Percentiles rank a stretch among this genome's conserved stretches.
Conservation (phyloP, 2,888 invertebrate genomes). For the Meteorus colon region DNA sequence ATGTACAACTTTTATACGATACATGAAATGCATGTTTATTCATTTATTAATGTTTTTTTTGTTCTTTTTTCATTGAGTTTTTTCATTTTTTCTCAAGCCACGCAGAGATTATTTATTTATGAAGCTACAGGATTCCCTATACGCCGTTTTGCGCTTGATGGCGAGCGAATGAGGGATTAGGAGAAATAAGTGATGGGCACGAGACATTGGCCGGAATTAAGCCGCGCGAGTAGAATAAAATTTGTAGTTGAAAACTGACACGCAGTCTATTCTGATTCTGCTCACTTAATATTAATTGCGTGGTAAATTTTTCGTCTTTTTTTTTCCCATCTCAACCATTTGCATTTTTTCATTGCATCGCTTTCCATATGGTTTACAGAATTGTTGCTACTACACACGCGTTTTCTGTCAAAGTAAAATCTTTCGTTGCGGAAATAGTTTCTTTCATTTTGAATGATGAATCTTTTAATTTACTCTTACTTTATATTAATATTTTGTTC, state of each 20-base stretch:
- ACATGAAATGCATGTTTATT: conserved; percentile 26
- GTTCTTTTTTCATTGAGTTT: not conserved
- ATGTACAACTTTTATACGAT: conserved; percentile 68
- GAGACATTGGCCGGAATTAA: not conserved
- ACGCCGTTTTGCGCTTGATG: not conserved
- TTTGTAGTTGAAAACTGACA: not conserved
- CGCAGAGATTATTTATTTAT: not conserved
- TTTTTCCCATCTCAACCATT: not conserved
- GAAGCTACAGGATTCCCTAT: not conserved
- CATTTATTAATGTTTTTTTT: not conserved
- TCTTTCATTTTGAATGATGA: not conserved
- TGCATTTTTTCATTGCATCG: not conserved
- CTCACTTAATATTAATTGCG: not conserved
- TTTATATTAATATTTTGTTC: not conserved
- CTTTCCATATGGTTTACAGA: too few species aligned
- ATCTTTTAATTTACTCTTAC: not conserved
- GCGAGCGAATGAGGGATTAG: not conserved
- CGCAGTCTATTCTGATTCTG: not conserved
- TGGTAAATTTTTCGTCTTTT: not conserved
- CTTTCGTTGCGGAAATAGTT: not conserved
- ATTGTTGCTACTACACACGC: too few species aligned
- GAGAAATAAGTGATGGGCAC: not conserved
- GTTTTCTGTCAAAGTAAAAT: not conserved
- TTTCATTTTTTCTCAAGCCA: conserved; percentile 20
- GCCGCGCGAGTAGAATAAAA: not conserved